These are phyloP conservation scores for Lepus timidus DNA, from an alignment of 2,113 vertebrate genomes.

Conservation along the genomic window DNA sequence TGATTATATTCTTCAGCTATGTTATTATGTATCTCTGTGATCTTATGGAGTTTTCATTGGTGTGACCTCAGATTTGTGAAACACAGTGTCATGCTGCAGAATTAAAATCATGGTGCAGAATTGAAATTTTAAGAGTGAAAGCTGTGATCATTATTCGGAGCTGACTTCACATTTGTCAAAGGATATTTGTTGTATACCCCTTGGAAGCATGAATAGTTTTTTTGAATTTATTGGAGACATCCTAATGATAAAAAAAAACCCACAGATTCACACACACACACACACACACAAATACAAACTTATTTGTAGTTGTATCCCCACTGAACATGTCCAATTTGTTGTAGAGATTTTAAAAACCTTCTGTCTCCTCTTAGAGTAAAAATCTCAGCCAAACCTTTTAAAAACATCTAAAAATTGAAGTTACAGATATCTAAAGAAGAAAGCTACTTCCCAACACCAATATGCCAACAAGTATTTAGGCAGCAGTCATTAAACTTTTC, in stretches of 20 bases:
- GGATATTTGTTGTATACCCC: neutral
- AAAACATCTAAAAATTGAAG: slow-evolving; percentile 38
- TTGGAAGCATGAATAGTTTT: slow-evolving; percentile 2
- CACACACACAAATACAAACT: neutral
- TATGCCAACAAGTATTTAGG: slow-evolving; percentile 37
- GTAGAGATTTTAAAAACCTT: slow-evolving; percentile 34
- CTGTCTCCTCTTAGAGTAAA: slow-evolving; percentile 38
- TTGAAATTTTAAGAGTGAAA: slow-evolving; percentile 56
- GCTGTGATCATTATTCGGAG: neutral
- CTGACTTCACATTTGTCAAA: slow-evolving; percentile 40
- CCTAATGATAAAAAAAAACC: slow-evolving; percentile 49
- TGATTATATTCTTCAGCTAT: slow-evolving; percentile 41
- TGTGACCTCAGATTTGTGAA: slow-evolving; percentile 49
- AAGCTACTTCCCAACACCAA: slow-evolving; percentile 28
- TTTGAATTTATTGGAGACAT: slow-evolving; percentile 24
- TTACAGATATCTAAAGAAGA: neutral
- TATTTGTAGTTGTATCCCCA: slow-evolving; percentile 34
- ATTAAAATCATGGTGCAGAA: slow-evolving; percentile 31
- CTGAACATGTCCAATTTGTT: neutral
- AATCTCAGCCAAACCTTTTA: slow-evolving; percentile 24
- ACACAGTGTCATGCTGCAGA: neutral
- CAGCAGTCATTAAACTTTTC: slow-evolving; percentile 16
- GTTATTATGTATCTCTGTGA: slow-evolving; percentile 11
- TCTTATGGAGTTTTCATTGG: neutral
- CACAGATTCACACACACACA: neutral